A percentile compares a stretch with the other conserved stretches of the same genome.
Evolutionary conservation across 2,888 invertebrate genomes (phyloP).

Genomic region (Paralinhomoeus sp.): DNA sequence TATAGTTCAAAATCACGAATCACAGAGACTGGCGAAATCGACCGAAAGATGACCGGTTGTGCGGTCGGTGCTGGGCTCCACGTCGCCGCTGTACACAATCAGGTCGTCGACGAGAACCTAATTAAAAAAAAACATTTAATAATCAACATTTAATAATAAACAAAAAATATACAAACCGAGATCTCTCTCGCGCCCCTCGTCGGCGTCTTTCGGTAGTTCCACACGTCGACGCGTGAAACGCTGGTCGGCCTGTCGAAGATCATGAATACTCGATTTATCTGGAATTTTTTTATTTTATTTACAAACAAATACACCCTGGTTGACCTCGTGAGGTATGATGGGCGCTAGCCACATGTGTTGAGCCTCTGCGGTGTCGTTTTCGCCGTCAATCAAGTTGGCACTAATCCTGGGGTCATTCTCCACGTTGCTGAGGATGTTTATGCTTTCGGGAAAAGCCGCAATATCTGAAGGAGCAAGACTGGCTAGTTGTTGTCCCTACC

Average conservation of each 20-base stretch:
- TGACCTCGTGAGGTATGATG: slow-evolving; percentile 38
- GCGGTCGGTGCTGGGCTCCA: no score
- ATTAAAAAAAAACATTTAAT: no score
- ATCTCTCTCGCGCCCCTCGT: slow-evolving; percentile 55
- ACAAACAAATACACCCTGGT: no score
- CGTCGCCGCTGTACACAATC: no score
- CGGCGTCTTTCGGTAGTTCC: slow-evolving; percentile 61
- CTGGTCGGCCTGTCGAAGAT: slow-evolving; percentile 51
- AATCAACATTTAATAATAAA: no score
- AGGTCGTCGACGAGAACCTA: no score
- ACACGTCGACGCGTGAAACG: slow-evolving; percentile 49
- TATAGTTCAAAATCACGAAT: no score
- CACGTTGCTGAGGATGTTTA: slow-evolving; percentile 42
- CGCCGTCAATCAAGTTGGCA: slow-evolving; percentile 51
- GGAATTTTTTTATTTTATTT: no score
- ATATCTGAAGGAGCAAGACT: slow-evolving; percentile 45
- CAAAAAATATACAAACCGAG: slow-evolving; percentile 50
- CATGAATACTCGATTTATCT: slow-evolving; percentile 46
- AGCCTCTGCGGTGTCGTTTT: slow-evolving; percentile 40
- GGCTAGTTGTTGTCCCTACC: no score
- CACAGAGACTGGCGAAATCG: no score
- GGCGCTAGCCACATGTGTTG: slow-evolving; percentile 55
- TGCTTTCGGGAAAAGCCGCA: slow-evolving; percentile 53
- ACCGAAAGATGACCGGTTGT: no score
- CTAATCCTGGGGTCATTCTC: slow-evolving; percentile 47